These are phyloP conservation scores for Anolis sagrei DNA, from an alignment of 2,113 vertebrate species.

Conservation along the genomic window DNA sequence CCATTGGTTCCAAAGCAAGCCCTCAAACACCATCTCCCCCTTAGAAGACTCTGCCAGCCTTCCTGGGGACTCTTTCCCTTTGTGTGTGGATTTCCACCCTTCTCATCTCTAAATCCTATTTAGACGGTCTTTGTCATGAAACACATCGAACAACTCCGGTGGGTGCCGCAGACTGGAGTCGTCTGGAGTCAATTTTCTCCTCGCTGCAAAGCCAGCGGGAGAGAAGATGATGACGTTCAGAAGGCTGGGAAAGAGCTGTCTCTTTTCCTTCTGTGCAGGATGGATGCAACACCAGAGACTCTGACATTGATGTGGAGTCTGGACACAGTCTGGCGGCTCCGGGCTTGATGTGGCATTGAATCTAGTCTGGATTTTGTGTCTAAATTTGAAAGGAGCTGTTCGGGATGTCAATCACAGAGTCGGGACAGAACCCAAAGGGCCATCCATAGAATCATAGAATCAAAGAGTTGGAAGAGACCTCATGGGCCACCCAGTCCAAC, in stretches of 20 bases:
- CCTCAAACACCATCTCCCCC: not conserved
- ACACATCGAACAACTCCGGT: not conserved
- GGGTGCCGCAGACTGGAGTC: not conserved
- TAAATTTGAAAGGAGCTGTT: too few relatives aligned
- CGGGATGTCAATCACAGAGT: too few relatives aligned
- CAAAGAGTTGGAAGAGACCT: too few relatives aligned
- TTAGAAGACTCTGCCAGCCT: not conserved
- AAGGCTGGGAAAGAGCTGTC: not conserved
- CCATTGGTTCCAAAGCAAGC: not conserved
- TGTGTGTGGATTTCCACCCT: not conserved
- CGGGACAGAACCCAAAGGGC: too few relatives aligned
- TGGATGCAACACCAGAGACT: too few relatives aligned
- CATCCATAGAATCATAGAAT: too few relatives aligned
- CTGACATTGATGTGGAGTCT: too few relatives aligned
- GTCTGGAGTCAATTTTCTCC: not conserved
- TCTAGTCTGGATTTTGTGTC: too few relatives aligned
- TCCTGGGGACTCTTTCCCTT: not conserved
- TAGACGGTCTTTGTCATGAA: constrained; percentile 10
- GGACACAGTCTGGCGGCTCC: too few relatives aligned
- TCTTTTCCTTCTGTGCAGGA: not conserved
- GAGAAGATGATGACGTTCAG: not conserved
- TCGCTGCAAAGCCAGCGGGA: not conserved
- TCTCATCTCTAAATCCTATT: constrained; percentile 31
- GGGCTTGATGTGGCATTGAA: too few relatives aligned
- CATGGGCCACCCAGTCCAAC: too few relatives aligned